phyloP scores from a whole-genome alignment of 2,113 vertebrate species.

The Hippocampus abdominalis region DNA sequence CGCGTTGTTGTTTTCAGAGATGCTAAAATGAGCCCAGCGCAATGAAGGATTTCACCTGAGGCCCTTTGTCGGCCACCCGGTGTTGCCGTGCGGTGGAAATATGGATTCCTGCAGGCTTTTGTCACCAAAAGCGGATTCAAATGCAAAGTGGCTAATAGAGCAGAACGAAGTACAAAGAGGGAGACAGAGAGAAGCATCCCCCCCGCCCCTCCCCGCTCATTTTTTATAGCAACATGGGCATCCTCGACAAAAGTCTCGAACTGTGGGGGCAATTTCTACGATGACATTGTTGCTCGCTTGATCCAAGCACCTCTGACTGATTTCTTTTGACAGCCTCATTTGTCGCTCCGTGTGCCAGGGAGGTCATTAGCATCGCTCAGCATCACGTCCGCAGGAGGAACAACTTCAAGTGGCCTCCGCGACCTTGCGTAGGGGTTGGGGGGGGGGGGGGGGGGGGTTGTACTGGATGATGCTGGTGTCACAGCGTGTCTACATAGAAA shows the following conservation, averaged over 20 bases:
- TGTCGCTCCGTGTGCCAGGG: constrained; percentile 15
- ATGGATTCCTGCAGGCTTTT: constrained; percentile 19
- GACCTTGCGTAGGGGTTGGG: neutral
- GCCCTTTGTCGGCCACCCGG: neutral
- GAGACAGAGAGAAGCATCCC: constrained; percentile 8
- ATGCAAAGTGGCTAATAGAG: constrained; percentile 12
- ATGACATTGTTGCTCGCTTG: constrained; percentile 1
- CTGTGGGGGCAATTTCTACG: constrained; percentile 11
- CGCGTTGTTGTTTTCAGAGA: neutral
- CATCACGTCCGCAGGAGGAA: constrained; percentile 30
- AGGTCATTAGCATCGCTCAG: constrained; percentile 58
- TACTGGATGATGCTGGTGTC: constrained; percentile 11
- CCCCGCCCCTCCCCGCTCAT: neutral
- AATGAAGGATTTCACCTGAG: constrained; percentile 7
- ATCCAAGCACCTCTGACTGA: constrained; percentile 19
- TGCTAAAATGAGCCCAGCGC: neutral
- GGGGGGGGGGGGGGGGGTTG: neutral
- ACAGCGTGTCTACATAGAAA: neutral
- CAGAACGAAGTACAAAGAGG: neutral
- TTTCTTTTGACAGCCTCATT: constrained; percentile 43
- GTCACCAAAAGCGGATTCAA: constrained; percentile 19
- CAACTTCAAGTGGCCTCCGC: constrained; percentile 15
- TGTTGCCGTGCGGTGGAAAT: constrained; percentile 21
- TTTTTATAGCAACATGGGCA: neutral
- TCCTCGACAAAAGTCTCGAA: constrained; percentile 1